Conservation (phyloP, 2,888 invertebrate genomes). For the Epiblema foenella region DNA sequence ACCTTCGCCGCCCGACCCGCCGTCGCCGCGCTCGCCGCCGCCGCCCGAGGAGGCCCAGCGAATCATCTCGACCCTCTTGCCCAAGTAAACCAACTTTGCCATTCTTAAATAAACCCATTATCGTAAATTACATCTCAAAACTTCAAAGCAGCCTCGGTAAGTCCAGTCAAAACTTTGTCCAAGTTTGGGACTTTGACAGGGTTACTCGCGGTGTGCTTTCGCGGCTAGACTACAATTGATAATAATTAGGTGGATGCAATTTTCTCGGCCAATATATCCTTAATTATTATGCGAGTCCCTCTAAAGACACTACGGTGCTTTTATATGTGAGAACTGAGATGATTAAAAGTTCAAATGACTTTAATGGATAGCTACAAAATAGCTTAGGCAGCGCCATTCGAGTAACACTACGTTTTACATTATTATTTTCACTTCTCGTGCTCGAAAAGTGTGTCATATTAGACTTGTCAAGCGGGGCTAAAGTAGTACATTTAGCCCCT, state of each 20-base stretch:
- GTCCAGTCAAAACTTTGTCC: constrained; percentile 33
- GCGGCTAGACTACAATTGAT: constrained; percentile 3
- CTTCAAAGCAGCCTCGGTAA: constrained; percentile 40
- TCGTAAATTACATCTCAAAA: constrained; percentile 32
- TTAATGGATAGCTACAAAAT: too few relatives aligned
- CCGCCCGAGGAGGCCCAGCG: constrained; percentile 91
- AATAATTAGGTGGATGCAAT: constrained; percentile 17
- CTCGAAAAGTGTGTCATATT: too few relatives aligned
- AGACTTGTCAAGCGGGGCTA: too few relatives aligned
- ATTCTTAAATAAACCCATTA: constrained; percentile 42
- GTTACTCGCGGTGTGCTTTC: constrained; percentile 21
- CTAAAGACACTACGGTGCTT: background rate
- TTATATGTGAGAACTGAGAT: background rate
- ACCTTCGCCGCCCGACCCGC: constrained; percentile 83
- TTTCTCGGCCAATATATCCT: background rate
- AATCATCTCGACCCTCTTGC: constrained; percentile 90
- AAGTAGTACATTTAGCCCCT: too few relatives aligned
- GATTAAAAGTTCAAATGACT: too few relatives aligned
- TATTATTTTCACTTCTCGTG: too few relatives aligned
- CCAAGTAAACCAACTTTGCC: constrained; percentile 84
- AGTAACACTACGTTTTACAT: too few relatives aligned
- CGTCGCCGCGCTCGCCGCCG: constrained; percentile 84
- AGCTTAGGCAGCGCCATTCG: too few relatives aligned
- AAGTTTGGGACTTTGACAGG: constrained; percentile 31
- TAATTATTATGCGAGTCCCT: background rate